Evolutionary conservation across 2,797 vertebrate species (phyloP), one percentile per base, ranked within the genome.

Genomic region (Merluccius polli): DNA sequence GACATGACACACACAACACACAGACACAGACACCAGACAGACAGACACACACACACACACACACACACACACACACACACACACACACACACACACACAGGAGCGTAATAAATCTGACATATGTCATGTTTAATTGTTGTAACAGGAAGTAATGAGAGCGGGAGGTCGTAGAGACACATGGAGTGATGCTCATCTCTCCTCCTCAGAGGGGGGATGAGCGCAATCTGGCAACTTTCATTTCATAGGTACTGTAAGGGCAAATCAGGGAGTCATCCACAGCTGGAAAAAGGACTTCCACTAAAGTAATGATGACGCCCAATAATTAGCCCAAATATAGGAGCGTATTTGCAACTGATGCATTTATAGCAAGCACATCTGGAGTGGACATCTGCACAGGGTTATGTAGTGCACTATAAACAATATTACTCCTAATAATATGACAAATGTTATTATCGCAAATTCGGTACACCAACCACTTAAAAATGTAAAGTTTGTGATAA

Each of bases 131-230:
- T 90, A 90, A 90, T 91, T 84, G 87, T 86, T 89, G 73, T 89
- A 92, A 91, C 88, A 89, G 90, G 86, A 85, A 75, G 81, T 90
- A 90, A 90, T 83, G 85, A 87, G 83, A 87, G 78, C 87, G 79
- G 75, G 79, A 82, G 89, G 89, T 91, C 89, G 88, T 77, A 5
- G 29, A 83, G 85, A 85, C 87, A 85, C 83, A 88, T 81, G 79
- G 79, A 82, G 77, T 88, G 86, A 88, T 88, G 89, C 84, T 87
- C 87, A 82, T 85, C 81, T 52, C 44, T 52, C 44, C 16, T 84
- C 91, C 89, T 79, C 0, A 10, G 87, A 88, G 92, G 74, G 31
- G 31, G 78, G 75, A 83, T 77, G 81, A 77, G 83, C 83, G 79
- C 86, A 85, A 84, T 86, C 84, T 90, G 85, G 87, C 79, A 89